Evolutionary conservation across 1,140 invertebrate genomes (phyloP).

Genomic region (Ceratina japonica): DNA sequence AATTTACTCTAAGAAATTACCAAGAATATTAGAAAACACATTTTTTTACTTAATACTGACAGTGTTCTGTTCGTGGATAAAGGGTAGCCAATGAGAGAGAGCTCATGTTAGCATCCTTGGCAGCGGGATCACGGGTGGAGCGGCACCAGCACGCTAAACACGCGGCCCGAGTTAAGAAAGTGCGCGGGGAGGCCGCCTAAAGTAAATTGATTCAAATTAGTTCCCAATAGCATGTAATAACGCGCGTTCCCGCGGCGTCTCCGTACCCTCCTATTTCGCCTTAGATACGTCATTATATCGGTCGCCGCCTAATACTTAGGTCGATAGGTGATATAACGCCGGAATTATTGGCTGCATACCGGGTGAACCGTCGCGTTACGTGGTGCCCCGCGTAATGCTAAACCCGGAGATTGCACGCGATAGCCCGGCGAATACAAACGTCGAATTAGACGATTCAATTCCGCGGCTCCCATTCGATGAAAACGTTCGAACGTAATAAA

Average conservation of each 20-base stretch:
- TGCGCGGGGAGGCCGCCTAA: slow-evolving; percentile 62
- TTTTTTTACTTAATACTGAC: too few relatives aligned
- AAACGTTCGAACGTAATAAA: too few relatives aligned
- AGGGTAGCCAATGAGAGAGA: neutral
- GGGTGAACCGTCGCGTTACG: slow-evolving; percentile 67
- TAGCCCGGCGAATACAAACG: slow-evolving; percentile 40
- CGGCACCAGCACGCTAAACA: slow-evolving; percentile 50
- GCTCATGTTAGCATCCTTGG: slow-evolving; percentile 42
- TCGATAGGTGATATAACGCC: slow-evolving; percentile 77
- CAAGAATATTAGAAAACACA: too few relatives aligned
- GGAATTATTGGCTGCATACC: slow-evolving; percentile 73
- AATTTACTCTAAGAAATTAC: too few relatives aligned
- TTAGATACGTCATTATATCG: slow-evolving; percentile 76
- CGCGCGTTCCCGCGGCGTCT: slow-evolving; percentile 67
- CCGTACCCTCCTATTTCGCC: slow-evolving; percentile 69
- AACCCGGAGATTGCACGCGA: slow-evolving; percentile 47
- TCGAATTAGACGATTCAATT: slow-evolving; percentile 45
- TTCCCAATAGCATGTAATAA: slow-evolving; percentile 77
- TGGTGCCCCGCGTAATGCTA: slow-evolving; percentile 51
- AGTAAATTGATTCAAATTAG: slow-evolving; percentile 79
- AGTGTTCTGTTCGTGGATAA: too few relatives aligned
- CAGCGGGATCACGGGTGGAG: slow-evolving; percentile 38
- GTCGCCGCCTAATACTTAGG: slow-evolving; percentile 79
- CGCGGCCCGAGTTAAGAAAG: slow-evolving; percentile 58
- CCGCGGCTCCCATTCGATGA: slow-evolving; percentile 8